These are phyloP conservation scores for Argopecten irradians DNA, from an alignment of 1,140 invertebrate genomes.

Conservation along the genomic window DNA sequence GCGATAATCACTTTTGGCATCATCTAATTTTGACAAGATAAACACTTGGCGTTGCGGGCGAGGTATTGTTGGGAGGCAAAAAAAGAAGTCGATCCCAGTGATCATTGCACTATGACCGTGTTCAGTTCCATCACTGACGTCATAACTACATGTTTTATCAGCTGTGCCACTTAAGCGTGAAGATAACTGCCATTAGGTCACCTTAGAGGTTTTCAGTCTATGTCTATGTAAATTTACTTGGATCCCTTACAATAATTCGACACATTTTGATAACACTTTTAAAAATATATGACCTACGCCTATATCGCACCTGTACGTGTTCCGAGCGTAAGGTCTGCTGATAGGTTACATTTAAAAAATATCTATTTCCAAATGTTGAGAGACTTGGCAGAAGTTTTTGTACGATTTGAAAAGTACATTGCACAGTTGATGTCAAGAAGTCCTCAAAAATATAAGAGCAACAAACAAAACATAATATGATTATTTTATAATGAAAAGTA, in stretches of 20 bases:
- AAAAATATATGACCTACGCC: neutral
- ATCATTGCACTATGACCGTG: neutral
- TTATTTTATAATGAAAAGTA: too few relatives aligned
- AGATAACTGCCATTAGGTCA: neutral
- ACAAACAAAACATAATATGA: too few relatives aligned
- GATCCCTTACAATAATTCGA: neutral
- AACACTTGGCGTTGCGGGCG: neutral
- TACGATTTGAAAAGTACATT: too few relatives aligned
- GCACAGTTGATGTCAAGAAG: too few relatives aligned
- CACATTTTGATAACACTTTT: neutral
- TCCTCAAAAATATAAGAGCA: too few relatives aligned
- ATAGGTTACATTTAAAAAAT: too few relatives aligned
- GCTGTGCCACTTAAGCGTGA: neutral
- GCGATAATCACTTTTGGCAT: neutral
- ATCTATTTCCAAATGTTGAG: too few relatives aligned
- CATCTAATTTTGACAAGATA: neutral
- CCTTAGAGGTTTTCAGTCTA: neutral
- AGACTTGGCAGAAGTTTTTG: too few relatives aligned
- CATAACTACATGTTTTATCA: neutral
- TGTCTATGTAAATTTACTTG: neutral
- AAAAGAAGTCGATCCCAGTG: neutral
- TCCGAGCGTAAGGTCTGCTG: too few relatives aligned
- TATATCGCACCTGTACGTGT: too few relatives aligned
- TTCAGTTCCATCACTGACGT: neutral
- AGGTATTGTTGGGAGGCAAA: neutral